A percentile compares a stretch with the other conserved stretches of the same genome.
These are phyloP conservation scores for Upupa epops DNA, from an alignment of 2,113 vertebrate species.

Conservation along the genomic window DNA sequence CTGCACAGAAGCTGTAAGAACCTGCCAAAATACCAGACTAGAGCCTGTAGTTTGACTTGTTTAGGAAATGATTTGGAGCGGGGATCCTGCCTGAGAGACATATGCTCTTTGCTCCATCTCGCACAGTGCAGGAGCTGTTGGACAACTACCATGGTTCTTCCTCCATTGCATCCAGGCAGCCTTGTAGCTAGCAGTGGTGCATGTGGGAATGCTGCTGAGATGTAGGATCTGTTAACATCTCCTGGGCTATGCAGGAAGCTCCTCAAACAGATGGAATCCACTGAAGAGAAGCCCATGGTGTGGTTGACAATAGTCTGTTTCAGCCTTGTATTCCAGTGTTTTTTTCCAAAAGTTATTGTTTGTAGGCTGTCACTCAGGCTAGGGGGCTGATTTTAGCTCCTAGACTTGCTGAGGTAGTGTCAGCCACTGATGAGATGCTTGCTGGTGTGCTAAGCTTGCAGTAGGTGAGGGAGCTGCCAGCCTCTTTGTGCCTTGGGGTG, in stretches of 20 bases:
- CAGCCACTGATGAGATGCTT: neutral
- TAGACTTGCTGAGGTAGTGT: neutral
- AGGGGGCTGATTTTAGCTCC: neutral
- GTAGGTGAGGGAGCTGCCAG: neutral
- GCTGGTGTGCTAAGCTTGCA: neutral
- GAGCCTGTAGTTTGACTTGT: neutral
- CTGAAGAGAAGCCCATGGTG: neutral
- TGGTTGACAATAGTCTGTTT: neutral
- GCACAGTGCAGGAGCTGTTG: fast-evolving
- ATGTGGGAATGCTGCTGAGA: neutral
- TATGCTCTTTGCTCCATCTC: neutral
- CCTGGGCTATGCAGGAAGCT: neutral
- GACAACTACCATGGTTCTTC: neutral
- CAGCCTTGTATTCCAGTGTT: neutral
- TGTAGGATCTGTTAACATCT: neutral
- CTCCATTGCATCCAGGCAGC: neutral
- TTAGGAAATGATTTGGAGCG: neutral
- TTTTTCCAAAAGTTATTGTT: neutral
- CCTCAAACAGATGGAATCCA: neutral
- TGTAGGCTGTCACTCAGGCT: neutral
- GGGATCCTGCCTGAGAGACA: neutral
- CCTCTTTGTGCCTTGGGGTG: fast-evolving
- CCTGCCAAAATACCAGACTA: neutral
- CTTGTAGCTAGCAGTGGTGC: neutral
- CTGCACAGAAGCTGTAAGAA: neutral